These are phyloP conservation scores for Pelodiscus sinensis DNA, from an alignment of 2,113 vertebrate species.

Conservation along the genomic window DNA sequence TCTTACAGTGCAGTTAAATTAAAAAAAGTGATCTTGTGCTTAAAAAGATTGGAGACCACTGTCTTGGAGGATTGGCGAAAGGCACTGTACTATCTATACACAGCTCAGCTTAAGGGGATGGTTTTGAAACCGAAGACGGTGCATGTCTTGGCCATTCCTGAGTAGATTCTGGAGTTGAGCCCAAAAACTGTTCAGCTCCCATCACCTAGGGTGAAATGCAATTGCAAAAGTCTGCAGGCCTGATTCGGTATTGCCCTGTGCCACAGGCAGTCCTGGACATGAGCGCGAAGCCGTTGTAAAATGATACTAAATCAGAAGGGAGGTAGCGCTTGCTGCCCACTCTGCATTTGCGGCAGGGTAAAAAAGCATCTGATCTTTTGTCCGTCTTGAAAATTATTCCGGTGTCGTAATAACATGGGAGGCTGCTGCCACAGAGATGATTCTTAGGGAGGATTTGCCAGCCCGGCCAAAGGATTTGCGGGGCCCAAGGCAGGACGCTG, in stretches of 20 bases:
- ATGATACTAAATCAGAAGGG: neutral
- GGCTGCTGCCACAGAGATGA: neutral
- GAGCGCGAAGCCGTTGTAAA: neutral
- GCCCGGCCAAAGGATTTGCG: no score
- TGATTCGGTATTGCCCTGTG: rapidly evolving
- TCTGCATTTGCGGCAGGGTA: neutral
- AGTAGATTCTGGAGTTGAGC: constrained; percentile 20
- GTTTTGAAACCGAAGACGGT: neutral
- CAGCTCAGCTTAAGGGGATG: rapidly evolving
- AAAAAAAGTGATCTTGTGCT: no score
- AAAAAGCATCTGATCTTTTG: neutral
- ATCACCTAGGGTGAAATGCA: neutral
- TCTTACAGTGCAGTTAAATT: no score
- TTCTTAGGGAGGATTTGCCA: neutral
- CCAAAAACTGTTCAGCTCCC: neutral
- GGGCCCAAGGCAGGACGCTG: no score
- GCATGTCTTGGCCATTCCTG: neutral
- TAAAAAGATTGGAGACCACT: no score
- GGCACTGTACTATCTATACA: neutral
- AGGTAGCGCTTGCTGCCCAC: neutral
- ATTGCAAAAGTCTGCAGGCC: neutral
- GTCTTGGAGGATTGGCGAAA: neutral
- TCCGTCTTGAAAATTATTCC: neutral
- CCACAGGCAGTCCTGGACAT: rapidly evolving
- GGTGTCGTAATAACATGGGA: neutral